phyloP scores from a whole-genome alignment of 2,113 vertebrate genomes.

The Platichthys flesus region DNA sequence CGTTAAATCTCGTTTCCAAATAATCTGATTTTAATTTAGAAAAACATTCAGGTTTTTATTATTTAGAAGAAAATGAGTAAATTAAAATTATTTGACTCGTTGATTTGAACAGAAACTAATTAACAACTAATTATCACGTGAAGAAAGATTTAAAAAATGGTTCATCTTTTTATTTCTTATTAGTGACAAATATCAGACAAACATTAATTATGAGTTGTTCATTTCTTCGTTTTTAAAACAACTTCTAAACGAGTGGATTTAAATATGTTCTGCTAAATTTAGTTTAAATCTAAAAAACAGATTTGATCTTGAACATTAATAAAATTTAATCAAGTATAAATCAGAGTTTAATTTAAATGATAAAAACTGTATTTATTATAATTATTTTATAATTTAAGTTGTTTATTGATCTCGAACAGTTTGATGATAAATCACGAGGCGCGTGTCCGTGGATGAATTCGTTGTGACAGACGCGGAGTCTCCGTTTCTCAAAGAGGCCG shows the following conservation, averaged over 20 bases:
- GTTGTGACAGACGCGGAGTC: neutral
- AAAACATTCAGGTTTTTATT: too few relatives aligned
- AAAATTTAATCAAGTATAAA: neutral
- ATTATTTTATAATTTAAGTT: neutral
- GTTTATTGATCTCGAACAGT: neutral
- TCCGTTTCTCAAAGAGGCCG: conserved; percentile 1
- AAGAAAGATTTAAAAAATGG: too few relatives aligned
- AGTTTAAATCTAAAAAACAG: neutral
- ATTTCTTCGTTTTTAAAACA: neutral
- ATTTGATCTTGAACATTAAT: neutral
- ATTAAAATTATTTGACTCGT: too few relatives aligned
- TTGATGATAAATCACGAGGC: neutral
- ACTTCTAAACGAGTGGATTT: neutral
- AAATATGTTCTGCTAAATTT: too few relatives aligned
- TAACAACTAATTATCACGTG: too few relatives aligned
- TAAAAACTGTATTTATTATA: too few relatives aligned
- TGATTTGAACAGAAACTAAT: too few relatives aligned
- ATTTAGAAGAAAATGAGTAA: too few relatives aligned
- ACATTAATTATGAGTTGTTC: neutral
- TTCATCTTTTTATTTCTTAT: too few relatives aligned
- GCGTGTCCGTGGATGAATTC: neutral
- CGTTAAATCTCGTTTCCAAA: too few relatives aligned
- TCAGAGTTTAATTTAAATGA: too few relatives aligned
- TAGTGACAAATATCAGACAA: neutral
- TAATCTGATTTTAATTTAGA: too few relatives aligned